Base-by-base conservation (phyloP, 2,113 vertebrate species). In the Cebidichthys violaceus region DNA sequence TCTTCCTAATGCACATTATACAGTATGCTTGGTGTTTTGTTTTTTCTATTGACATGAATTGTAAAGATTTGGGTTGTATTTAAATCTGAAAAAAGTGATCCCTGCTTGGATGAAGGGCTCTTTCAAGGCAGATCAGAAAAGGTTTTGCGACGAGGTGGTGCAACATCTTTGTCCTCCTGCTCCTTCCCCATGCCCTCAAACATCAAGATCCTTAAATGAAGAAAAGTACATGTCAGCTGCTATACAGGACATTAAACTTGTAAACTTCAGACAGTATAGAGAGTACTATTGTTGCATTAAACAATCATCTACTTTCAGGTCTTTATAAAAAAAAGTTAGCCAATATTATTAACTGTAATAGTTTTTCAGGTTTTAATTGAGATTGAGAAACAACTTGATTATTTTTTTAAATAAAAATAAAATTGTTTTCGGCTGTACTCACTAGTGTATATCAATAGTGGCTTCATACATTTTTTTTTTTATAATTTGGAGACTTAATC, bases 101-200 rank as follows among this genome's bases (percentile, higher is more conserved):
- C 14, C 2, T 47, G 20, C n/a, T 64, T 5, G 0, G 11, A 45
- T 76, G 27, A 18, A 17, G 2, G 52, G 10, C 20, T 39, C 33
- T 5, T 68, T 93, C 86, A 95, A 10, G 96, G 96, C 71, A 96
- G 90, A 29, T 96, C 95, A 77, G 94, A 92, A 83, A 97, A 94
- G 2, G 90, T 92, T 89, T 94, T 96, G 84, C 94, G 96, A 52
- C 79, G 7, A 9, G 96, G 95, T 65, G 94, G 94, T 33, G 91
- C 92, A 0, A 13, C 60, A 5, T 91, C 88, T 83, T 93, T 93
- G 52, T 92, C 79, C 33, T 96, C 93, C 24, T 91, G 84, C 52
- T 96, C 95, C 83, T 90, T 96, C 1, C 88, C 93, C 90, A 93
- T 96, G 67, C 93, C 94, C 80, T 97, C 96, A 70, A 95, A 97